A percentile compares a stretch with the other conserved stretches of the same genome.
Evolutionary conservation across 1,140 invertebrate genomes (phyloP).

Genomic region (Oryctes rhinoceros): DNA sequence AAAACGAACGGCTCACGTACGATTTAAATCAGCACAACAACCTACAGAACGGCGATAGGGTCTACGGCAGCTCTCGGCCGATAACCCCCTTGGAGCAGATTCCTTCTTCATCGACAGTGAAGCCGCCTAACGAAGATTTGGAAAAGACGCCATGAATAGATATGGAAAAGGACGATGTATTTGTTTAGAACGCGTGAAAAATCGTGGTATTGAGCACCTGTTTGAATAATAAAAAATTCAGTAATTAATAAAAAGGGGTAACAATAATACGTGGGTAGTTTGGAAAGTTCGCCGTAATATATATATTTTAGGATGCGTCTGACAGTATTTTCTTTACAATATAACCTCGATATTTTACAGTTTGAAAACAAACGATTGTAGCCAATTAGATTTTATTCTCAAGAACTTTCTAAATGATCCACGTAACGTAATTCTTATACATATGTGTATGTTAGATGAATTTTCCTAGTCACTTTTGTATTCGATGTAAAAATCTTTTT

Average conservation of each 20-base stretch:
- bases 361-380: neutral
- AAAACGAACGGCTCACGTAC: constrained; percentile 53
- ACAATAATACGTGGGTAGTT: neutral
- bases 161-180: no score
- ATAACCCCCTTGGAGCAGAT: constrained; percentile 35
- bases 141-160: constrained; percentile 40
- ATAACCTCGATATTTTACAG: neutral
- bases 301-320: neutral
- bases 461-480: constrained; percentile 41
- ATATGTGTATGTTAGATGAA: constrained; percentile 26
- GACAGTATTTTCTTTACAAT: neutral
- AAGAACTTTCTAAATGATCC: neutral
- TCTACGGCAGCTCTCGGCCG: constrained; percentile 20
- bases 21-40: constrained; percentile 48
- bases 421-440: neutral
- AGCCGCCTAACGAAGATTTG: constrained; percentile 44
- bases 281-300: neutral
- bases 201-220: no score
- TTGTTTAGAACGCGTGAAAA: no score
- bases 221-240: no score
- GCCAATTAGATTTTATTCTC: neutral
- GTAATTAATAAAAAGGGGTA: neutral
- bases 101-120: constrained; percentile 39
- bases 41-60: neutral
- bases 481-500: constrained; percentile 37